A percentile compares a stretch with the other conserved stretches of the same genome.
Conservation (phyloP, 2,113 vertebrate species). For the Muscicapa adusta region DNA sequence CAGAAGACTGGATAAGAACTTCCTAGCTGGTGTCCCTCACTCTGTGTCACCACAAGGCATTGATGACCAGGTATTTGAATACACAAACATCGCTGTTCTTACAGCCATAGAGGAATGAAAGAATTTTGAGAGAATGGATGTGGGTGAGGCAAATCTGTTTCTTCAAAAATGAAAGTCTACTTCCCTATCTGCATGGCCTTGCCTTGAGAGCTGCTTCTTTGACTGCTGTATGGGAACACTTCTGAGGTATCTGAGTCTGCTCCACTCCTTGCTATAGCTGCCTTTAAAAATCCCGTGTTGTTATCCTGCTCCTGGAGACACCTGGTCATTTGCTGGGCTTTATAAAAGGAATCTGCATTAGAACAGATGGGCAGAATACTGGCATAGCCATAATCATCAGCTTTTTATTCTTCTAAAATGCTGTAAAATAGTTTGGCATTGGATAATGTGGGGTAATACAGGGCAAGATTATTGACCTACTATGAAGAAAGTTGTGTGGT, state of each 20-base stretch:
- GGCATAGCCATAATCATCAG: not conserved
- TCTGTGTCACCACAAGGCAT: not conserved
- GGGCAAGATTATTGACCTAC: not conserved
- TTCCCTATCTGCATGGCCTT: not conserved
- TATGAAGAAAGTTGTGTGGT: not conserved
- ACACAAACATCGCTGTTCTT: not conserved
- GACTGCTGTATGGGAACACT: not conserved
- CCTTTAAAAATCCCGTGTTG: not conserved
- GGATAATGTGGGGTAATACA: not conserved
- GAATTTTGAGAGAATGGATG: not conserved
- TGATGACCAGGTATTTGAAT: not conserved
- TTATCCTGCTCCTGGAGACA: not conserved
- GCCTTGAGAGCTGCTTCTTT: not conserved
- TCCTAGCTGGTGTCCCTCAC: not conserved
- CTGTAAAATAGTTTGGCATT: not conserved
- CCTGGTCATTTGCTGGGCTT: not conserved
- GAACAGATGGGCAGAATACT: not conserved
- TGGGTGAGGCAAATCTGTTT: not conserved
- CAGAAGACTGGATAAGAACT: not conserved
- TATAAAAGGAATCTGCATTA: not conserved
- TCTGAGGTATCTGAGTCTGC: not conserved
- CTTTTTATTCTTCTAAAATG: not conserved
- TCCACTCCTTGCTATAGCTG: not conserved
- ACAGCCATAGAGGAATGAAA: not conserved
- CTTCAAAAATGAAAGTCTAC: not conserved